A percentile compares a stretch with the other conserved stretches of the same genome.
Conservation (phyloP, 2,113 vertebrate genomes). For the Haemorhous mexicanus region DNA sequence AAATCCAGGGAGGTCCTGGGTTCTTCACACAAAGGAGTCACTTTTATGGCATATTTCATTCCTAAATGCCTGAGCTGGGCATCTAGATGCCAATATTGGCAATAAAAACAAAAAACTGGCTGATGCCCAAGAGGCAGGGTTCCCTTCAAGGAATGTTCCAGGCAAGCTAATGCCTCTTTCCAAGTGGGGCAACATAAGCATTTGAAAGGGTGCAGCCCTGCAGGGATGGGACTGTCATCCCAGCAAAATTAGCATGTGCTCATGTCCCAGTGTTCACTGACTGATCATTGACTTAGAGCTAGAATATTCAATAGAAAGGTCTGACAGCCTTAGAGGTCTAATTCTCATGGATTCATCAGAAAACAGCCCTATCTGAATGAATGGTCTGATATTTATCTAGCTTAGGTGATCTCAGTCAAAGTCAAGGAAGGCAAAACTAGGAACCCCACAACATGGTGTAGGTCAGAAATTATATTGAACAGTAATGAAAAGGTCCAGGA, state of each 20-base stretch:
- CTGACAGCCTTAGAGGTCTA: not conserved
- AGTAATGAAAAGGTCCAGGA: not conserved
- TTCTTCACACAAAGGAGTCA: not conserved
- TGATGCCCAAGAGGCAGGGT: fast-evolving
- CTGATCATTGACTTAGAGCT: not conserved
- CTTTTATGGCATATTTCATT: not conserved
- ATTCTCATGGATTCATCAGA: not conserved
- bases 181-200: not conserved
- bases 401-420: not conserved
- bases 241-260: not conserved
- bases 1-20: not conserved
- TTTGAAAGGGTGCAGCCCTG: not conserved
- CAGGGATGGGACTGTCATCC: no score
- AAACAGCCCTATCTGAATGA: not conserved
- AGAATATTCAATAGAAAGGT: not conserved
- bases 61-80: not conserved
- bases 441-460: not conserved
- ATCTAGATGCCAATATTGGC: not conserved
- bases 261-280: not conserved
- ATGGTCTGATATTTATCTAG: not conserved
- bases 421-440: not conserved
- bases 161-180: not conserved
- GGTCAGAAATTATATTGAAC: not conserved
- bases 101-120: not conserved
- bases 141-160: not conserved